A percentile compares a stretch with the other conserved stretches of the same genome.
These are phyloP conservation scores for Epizoanthus illoricatus DNA, from an alignment of 92 coral and sea anemone species.

Conservation along the genomic window DNA sequence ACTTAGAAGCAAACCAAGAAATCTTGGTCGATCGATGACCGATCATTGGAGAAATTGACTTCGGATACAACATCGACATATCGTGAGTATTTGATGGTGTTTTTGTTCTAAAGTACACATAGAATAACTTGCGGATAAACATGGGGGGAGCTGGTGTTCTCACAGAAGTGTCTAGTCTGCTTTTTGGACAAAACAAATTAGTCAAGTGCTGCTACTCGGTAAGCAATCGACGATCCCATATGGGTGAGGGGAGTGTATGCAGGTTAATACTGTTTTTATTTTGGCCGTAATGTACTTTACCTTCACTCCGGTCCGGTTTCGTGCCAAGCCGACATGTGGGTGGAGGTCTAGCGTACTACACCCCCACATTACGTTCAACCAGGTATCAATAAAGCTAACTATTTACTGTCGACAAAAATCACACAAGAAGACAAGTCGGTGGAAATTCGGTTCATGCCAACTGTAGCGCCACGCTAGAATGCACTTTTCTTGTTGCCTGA, in stretches of 20 bases:
- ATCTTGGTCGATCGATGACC: conserved; percentile 7
- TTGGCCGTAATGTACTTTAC: background rate
- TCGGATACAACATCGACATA: background rate
- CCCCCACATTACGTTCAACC: background rate
- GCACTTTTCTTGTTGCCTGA: background rate
- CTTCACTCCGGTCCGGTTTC: conserved; percentile 26
- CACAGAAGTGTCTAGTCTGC: too few relatives aligned
- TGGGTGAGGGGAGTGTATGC: conserved; percentile 12
- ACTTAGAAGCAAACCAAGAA: conserved; percentile 12
- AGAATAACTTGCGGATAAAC: conserved; percentile 18
- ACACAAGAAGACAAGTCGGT: background rate
- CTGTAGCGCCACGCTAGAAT: conserved; percentile 6
- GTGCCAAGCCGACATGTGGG: conserved; percentile 25
- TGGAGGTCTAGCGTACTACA: conserved; percentile 8
- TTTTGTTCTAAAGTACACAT: background rate
- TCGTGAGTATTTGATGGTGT: conserved; percentile 14
- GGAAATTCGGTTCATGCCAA: background rate
- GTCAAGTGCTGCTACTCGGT: conserved; percentile 3
- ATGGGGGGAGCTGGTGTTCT: background rate
- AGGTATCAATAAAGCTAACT: background rate
- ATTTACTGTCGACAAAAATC: background rate
- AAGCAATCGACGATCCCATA: conserved; percentile 1
- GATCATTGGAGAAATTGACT: background rate
- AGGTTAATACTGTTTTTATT: conserved; percentile 7
- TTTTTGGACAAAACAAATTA: conserved; percentile 19